Evolutionary conservation across 2,888 invertebrate genomes (phyloP).

Genomic region (Drosophila dives): DNA sequence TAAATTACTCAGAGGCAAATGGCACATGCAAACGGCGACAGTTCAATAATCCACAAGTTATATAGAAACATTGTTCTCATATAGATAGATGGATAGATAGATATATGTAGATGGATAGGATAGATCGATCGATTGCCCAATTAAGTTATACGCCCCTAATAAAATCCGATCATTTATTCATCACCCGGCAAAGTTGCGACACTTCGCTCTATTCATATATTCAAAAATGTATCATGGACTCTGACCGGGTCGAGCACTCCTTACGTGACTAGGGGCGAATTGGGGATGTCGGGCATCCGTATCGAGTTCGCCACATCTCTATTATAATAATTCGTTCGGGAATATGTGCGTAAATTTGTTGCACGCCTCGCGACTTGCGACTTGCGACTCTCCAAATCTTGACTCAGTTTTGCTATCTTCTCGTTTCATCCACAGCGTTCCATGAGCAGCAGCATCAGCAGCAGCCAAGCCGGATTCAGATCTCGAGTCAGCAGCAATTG

Average conservation of each 20-base stretch:
- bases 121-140: constrained; percentile 32
- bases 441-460: constrained; percentile 20
- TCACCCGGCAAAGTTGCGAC: constrained; percentile 68
- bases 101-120: constrained; percentile 8
- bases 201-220: constrained; percentile 83
- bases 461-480: constrained; percentile 6
- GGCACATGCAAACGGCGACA: constrained; percentile 64
- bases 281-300: neutral
- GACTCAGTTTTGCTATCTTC: constrained; percentile 24
- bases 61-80: constrained; percentile 34
- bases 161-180: constrained; percentile 82
- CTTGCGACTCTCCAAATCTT: neutral
- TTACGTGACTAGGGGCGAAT: constrained; percentile 60
- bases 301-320: constrained; percentile 12
- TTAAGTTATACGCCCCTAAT: constrained; percentile 79
- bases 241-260: constrained; percentile 58
- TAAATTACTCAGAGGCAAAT: constrained; percentile 76
- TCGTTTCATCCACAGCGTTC: constrained; percentile 42
- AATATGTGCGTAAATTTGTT: constrained; percentile 62
- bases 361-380: neutral
- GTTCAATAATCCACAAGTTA: constrained; percentile 57
- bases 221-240: constrained; percentile 83
- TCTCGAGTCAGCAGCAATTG: constrained; percentile 19
- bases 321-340: constrained; percentile 32
- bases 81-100: constrained; percentile 25